Evolutionary conservation across 1,140 invertebrate species (phyloP).

Genomic region (Sitophilus oryzae): DNA sequence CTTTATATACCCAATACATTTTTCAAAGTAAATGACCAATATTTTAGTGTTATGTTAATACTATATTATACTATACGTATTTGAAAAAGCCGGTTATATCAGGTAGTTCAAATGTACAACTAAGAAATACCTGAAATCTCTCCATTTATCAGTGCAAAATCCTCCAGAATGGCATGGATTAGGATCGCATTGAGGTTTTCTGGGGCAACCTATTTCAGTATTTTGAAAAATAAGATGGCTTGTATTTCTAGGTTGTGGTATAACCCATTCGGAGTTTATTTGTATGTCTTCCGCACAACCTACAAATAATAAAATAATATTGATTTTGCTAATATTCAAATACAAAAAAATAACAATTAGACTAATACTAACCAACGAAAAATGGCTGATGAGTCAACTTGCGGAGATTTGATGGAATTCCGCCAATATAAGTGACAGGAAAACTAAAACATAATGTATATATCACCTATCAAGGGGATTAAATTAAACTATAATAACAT

Average conservation of each 20-base stretch:
- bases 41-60: too few relatives aligned
- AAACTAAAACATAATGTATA: conserved; percentile 50
- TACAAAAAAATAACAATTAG: neutral
- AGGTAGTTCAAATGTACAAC: neutral
- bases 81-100: too few relatives aligned
- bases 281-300: conserved; percentile 89
- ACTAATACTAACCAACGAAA: conserved; percentile 60
- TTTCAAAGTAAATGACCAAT: too few relatives aligned
- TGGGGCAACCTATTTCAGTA: conserved; percentile 65
- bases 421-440: conserved; percentile 72
- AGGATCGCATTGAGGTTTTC: conserved; percentile 72
- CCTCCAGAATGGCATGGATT: conserved; percentile 85
- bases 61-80: too few relatives aligned
- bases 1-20: too few relatives aligned
- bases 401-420: conserved; percentile 60
- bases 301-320: neutral
- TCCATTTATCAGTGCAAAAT: conserved; percentile 82
- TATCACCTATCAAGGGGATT: neutral
- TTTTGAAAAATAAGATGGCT: conserved; percentile 44
- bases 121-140: conserved; percentile 11
- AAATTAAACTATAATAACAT: too few relatives aligned
- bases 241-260: conserved; percentile 27
- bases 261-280: conserved; percentile 75
- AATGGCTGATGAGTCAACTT: conserved; percentile 64
- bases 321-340: neutral